These are phyloP conservation scores for Electrophaes corylata DNA, from an alignment of 2,888 invertebrate species.

Conservation along the genomic window DNA sequence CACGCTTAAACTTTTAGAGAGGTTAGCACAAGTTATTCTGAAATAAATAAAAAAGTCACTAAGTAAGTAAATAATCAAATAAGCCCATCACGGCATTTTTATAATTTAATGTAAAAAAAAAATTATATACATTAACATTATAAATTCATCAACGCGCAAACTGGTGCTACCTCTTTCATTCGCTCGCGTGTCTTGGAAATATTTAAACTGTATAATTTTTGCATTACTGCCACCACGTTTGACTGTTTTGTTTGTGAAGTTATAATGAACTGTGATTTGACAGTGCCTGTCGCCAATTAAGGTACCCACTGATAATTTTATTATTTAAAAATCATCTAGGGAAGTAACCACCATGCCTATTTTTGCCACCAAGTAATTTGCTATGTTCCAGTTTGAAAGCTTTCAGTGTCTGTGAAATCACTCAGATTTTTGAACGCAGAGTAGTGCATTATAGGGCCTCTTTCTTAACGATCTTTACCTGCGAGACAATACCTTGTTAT, in stretches of 20 bases:
- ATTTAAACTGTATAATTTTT: conserved; percentile 55
- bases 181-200: conserved; percentile 54
- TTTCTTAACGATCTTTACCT: too few relatives aligned
- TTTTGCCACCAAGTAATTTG: too few relatives aligned
- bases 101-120: neutral
- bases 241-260: conserved; percentile 2
- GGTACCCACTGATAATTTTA: conserved; percentile 1
- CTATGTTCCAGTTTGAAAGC: too few relatives aligned
- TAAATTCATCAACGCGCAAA: neutral
- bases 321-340: neutral
- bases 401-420: too few relatives aligned
- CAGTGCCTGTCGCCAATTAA: neutral
- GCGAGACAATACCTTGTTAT: too few relatives aligned
- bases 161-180: conserved; percentile 22
- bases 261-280: conserved; percentile 15
- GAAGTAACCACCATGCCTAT: too few relatives aligned
- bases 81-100: too few relatives aligned
- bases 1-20: neutral
- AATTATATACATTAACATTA: too few relatives aligned
- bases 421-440: too few relatives aligned
- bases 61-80: too few relatives aligned
- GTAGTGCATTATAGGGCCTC: too few relatives aligned
- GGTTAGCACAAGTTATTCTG: neutral
- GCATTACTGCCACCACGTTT: conserved; percentile 48
- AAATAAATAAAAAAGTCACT: too few relatives aligned